A percentile compares a stretch with the other conserved stretches of the same genome.
phyloP scores from a whole-genome alignment of 2,797 vertebrate species.

The Cyclopterus lumpus region DNA sequence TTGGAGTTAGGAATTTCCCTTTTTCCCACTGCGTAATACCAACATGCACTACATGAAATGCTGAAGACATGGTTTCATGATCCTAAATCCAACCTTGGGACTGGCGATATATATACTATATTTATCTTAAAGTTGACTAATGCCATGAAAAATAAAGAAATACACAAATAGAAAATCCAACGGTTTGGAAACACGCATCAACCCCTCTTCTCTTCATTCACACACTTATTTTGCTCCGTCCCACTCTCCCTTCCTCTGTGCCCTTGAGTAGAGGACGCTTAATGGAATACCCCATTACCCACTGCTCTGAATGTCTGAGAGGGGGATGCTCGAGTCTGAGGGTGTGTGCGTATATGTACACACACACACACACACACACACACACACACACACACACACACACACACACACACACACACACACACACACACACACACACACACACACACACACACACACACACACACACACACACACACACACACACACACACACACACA shows the following conservation, averaged over 20 bases:
- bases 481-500: no score
- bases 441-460: no score
- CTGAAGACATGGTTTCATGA: not conserved
- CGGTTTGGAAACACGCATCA: not conserved
- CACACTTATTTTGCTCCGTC: conserved; percentile 23
- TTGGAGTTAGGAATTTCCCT: not conserved
- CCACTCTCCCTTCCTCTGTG: conserved; percentile 50
- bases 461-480: no score
- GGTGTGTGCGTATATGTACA: no score
- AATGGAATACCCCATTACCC: conserved; percentile 73
- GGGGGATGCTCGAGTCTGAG: conserved; percentile 56
- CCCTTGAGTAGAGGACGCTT: conserved; percentile 76
- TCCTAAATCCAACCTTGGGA: not conserved
- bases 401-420: no score
- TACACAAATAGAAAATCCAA: not conserved
- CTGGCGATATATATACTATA: not conserved
- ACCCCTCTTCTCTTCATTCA: conserved; percentile 30
- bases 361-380: no score
- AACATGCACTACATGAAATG: not conserved
- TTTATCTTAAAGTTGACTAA: conserved; percentile 13
- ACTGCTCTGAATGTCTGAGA: conserved; percentile 49
- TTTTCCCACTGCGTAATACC: not conserved
- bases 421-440: no score
- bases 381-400: no score
- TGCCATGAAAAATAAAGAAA: not conserved